Percentiles rank a stretch among this genome's conserved stretches.
Evolutionary conservation across 2,888 invertebrate species (phyloP).

Genomic region (Bibio marci): DNA sequence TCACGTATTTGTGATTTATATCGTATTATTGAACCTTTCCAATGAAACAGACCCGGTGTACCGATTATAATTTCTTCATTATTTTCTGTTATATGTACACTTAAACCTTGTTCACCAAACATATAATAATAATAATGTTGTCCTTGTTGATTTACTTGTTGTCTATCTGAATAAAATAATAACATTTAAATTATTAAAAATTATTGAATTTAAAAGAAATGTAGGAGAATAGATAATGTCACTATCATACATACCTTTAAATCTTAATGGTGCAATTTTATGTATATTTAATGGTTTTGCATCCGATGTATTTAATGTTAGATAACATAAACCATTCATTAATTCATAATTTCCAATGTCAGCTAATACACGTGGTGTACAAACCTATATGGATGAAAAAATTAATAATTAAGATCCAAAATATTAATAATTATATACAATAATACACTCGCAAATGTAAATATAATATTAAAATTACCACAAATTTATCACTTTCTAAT

Average conservation of each 20-base stretch:
- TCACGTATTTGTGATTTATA: conserved; percentile 16
- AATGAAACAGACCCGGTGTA: conserved; percentile 25
- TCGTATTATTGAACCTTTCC: conserved; percentile 27
- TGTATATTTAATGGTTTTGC: conserved; percentile 18
- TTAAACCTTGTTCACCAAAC: conserved; percentile 25
- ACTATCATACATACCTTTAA: conserved; percentile 12
- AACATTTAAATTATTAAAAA: background rate
- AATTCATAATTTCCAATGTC: conserved; percentile 19
- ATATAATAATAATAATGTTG: conserved; percentile 20
- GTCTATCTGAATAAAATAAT: conserved; percentile 11
- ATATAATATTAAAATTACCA: conserved; percentile 15
- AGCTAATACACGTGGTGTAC: conserved; percentile 25
- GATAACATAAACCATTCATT: conserved; percentile 30
- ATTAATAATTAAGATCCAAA: background rate
- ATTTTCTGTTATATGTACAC: conserved; percentile 26
- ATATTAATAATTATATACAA: too few relatives aligned
- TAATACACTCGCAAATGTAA: background rate
- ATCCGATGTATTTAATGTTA: conserved; percentile 21
- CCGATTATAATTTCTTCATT: conserved; percentile 27
- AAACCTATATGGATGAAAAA: conserved; percentile 18
- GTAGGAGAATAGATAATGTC: too few relatives aligned
- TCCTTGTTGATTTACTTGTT: conserved; percentile 11
- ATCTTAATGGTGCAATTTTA: conserved; percentile 25
- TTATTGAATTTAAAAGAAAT: too few relatives aligned
- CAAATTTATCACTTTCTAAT: conserved; percentile 24